Percentiles rank a stretch among this genome's conserved stretches.
phyloP scores from a whole-genome alignment of 2,113 vertebrate species.

The Dissostichus mawsoni region DNA sequence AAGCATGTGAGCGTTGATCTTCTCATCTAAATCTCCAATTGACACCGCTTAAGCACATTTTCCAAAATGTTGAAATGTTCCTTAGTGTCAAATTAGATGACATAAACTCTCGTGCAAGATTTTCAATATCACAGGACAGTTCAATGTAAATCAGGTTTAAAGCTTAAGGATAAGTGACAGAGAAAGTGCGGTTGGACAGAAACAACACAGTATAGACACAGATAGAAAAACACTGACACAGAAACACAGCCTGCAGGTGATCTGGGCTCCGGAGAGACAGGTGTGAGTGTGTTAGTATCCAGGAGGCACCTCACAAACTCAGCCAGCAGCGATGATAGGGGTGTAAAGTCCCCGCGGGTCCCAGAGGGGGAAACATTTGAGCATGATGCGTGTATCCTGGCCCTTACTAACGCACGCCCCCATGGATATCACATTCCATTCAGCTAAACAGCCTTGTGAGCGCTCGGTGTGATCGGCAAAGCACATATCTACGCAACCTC shows the following conservation, averaged over 20 bases:
- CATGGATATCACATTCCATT: conserved; percentile 80
- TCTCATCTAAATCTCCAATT: not conserved
- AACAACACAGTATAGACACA: not conserved
- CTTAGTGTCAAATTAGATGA: not conserved
- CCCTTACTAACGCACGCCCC: conserved; percentile 68
- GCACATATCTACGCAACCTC: conserved; percentile 19
- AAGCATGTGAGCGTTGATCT: not conserved
- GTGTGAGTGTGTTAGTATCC: conserved; percentile 65
- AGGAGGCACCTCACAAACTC: conserved; percentile 54
- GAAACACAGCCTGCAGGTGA: conserved; percentile 42
- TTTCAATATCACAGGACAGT: not conserved
- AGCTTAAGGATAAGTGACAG: not conserved
- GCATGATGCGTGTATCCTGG: conserved; percentile 70
- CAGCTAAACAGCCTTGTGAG: conserved; percentile 77
- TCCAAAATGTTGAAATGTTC: not conserved
- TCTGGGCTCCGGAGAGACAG: conserved; percentile 65
- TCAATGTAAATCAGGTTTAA: not conserved
- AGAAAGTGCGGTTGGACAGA: conserved; percentile 10
- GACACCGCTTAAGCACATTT: not conserved
- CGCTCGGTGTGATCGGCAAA: conserved; percentile 50
- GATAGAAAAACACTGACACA: conserved; percentile 5
- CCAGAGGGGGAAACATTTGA: conserved; percentile 68
- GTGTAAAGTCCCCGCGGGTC: conserved; percentile 64
- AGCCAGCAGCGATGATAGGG: conserved; percentile 67
- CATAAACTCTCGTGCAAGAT: not conserved